phyloP scores from a whole-genome alignment of 2,113 vertebrate genomes.

The Mus spicilegus region DNA sequence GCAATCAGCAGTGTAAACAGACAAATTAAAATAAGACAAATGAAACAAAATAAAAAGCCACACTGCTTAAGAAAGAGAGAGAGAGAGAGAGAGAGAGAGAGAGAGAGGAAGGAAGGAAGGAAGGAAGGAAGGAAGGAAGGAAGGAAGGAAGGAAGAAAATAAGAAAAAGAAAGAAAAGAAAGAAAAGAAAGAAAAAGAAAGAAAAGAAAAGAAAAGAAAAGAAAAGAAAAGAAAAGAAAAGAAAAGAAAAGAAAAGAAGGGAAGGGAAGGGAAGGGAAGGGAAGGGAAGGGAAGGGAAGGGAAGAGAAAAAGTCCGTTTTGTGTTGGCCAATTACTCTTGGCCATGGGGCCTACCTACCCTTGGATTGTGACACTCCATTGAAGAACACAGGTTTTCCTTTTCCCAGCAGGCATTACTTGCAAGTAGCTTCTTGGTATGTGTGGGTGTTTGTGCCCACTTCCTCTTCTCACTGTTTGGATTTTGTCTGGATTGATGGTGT shows the following conservation, averaged over 20 bases:
- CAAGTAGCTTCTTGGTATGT: neutral
- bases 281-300: too few species aligned
- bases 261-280: too few species aligned
- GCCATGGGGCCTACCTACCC: neutral
- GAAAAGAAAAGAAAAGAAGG: too few species aligned
- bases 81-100: too few species aligned
- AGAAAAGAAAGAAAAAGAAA: too few species aligned
- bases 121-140: too few species aligned
- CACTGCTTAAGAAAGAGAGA: neutral
- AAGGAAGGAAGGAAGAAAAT: too few species aligned
- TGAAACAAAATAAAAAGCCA: neutral
- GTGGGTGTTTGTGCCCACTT: neutral
- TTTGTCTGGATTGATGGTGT: neutral
- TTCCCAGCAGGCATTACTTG: neutral
- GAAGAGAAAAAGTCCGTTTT: neutral
- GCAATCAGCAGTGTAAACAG: neutral
- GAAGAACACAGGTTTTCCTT: neutral
- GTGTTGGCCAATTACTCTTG: neutral
- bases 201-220: too few species aligned
- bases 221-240: too few species aligned
- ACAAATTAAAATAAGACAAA: neutral
- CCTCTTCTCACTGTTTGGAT: neutral
- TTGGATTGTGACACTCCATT: neutral
- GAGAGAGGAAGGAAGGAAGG: too few species aligned
- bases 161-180: too few species aligned